Evolutionary conservation across 2,888 invertebrate genomes (phyloP), one percentile per base, ranked within the genome.

Genomic region (Nebria salina): DNA sequence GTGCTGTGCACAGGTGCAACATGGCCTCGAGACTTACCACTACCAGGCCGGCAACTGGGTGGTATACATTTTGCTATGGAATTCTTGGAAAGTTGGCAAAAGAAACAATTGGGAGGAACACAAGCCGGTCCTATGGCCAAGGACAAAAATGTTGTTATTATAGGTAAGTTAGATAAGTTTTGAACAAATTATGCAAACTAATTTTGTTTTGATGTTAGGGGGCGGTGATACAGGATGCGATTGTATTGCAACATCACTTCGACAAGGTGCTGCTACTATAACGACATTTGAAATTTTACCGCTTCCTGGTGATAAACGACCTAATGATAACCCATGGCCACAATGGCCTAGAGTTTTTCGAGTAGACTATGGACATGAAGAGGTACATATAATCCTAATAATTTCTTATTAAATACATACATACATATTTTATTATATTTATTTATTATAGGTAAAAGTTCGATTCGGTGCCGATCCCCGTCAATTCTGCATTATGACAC

Each of bases 21-120:
- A 0, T 98, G 97, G 96, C 98, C 99, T 0, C 92, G 99, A 82
- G 99, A 99, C 90, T 88, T 96, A 82, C 94, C 94, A 0, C 91
- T 96, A 76, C 93, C 95, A 87, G 97, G 89, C 68, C 93, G 98
- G 9, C 93, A 98, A 87, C 90, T 98, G 64, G 93, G 94, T 85
- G 99, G 99, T 82, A 97, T 99, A 85, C 95, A 98, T 90, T 99
- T 95, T 90, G 99, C 99, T 3, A 99, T 99, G 95, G 97, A 96
- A 88, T 99, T 98, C 91, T 91, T 99, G 80, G 98, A 99, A 89
- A 94, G 94, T 82, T 98, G 98, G 95, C 99, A 99, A 90, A 97
- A 98, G 90, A 95, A 95, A 86, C 97, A 98, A 88, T 92, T 95
- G 89, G 97, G 96, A 89, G 87, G 90, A 85, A 83, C 90, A 72